Base-by-base conservation (phyloP, 2,888 invertebrate species). In the Diabrotica balteata region DNA sequence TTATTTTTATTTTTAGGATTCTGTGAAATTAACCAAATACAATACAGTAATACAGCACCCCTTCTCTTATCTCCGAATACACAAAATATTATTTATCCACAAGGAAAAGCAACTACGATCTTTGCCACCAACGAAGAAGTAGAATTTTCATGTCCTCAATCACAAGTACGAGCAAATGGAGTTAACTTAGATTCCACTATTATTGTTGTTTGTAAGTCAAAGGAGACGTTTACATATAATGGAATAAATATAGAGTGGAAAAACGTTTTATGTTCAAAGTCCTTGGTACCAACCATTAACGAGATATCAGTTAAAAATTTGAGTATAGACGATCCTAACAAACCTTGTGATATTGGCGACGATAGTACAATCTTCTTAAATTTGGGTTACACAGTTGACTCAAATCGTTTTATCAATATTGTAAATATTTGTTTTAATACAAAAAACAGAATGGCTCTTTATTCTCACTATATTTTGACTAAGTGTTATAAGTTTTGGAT, bases 341-440 rank as follows among this genome's bases (percentile, higher is more conserved):
- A 59, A 46, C 11, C 32, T 47, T 59, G 46, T 47, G 5, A 59
- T 10, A 22, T 32, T 32, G 32, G 32, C 32, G 32, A 5, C 32
- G 32, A 32, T 4, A 32, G 32, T 32, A 32, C 32, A 32, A 32
- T 32, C 4, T 32, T 32, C 32, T 32, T 32, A 32, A 32, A 32
- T 32, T 32, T 32, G 3, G 59, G 59, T 32, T 59, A 46, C 32
- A 8, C 8, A 11, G 45, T 59, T 10, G 49, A 59, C 47, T 7
- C 46, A 7, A 17, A 22, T 59, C 44, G 59, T 17, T 59, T 47
- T 47, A 8, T 59, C 4, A 7, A 10, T 49, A 10, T 47, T 43
- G 86, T 86, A 71, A 85, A 83, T 76, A 84, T 88, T 0, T 90
- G 90, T 78, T 88, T 87, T 74, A 85, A 89, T 77, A 83, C 84